Evolutionary conservation across 1,140 invertebrate genomes (phyloP).

Genomic region (Conus ventricosus): DNA sequence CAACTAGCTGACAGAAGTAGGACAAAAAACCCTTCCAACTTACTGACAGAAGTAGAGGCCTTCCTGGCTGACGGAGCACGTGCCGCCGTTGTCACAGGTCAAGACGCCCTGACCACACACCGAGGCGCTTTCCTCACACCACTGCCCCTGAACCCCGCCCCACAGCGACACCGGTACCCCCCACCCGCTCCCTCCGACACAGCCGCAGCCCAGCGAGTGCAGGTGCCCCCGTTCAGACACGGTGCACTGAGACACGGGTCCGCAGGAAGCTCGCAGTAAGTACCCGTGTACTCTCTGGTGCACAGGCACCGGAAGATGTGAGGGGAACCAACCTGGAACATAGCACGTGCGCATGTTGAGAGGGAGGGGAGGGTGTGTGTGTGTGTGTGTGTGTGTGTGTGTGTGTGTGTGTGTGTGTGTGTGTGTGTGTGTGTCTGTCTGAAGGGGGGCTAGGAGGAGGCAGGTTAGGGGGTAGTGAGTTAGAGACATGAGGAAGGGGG

Average conservation of each 20-base stretch:
- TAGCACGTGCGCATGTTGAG: too few species aligned
- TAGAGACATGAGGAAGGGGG: too few species aligned
- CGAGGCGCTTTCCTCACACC: background rate
- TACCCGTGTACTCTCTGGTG: background rate
- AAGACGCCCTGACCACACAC: constrained; percentile 16
- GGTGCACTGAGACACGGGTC: background rate
- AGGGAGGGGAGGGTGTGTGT: too few species aligned
- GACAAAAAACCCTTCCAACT: background rate
- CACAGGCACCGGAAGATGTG: constrained; percentile 11
- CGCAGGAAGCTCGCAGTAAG: background rate
- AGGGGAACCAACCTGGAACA: background rate
- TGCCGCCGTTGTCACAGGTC: background rate
- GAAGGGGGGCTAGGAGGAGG: too few species aligned
- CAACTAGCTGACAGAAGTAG: background rate
- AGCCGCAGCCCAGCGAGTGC: background rate
- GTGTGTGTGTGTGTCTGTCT: too few species aligned
- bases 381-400: too few species aligned
- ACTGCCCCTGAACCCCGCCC: background rate
- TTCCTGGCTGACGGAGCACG: background rate
- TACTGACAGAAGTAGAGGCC: background rate
- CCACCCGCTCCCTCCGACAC: too few species aligned
- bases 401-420: too few species aligned
- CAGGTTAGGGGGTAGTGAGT: too few species aligned
- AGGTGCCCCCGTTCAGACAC: constrained; percentile 12
- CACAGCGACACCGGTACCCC: background rate